Evolutionary conservation across 1,140 invertebrate species (phyloP), one percentile per base, ranked within the genome.

Genomic region (Dendrolimus punctatus): DNA sequence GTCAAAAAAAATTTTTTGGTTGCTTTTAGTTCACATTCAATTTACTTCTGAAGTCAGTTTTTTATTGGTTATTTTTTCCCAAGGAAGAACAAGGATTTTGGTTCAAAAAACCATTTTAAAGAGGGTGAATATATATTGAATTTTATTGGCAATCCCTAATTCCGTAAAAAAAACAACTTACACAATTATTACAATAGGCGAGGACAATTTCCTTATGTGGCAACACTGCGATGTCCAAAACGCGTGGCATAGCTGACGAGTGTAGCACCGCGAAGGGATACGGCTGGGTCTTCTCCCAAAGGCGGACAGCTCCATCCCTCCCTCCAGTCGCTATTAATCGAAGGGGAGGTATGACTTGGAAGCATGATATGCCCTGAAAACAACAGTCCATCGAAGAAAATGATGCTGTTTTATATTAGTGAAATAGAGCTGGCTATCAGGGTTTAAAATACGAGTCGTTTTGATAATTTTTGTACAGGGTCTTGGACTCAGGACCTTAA

Each of bases 261-360:
- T 56, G 43, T 9, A 72, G 78, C 43, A 46, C 48, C 0, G 76
- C 71, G 58, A 66, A 71, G 57, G 72, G 52, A 60, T 72, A 48
- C 58, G 72, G 36, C 50, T 85, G 76, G 4, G 82, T 75, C 6
- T 68, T 76, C 62, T 88, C 88, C 88, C 89, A 90, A 6, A 90
- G 55, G 6, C 86, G 73, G 5, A 90, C 76, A 0, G 70, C 43
- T 9, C 80, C 83, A 60, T 87, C 84, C 2, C 71, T 62, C 49
- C 87, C 85, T 49, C 89, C 89, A 6, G 87, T 88, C 5, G 80
- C 85, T 37, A 90, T 59, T n/a, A 89, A 41, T 57, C 85, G 87
- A 4, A 86, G 62, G 0, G 60, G 51, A 2, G 58, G 62, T 37
- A 82, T 84, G 39, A 82, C 60, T 53, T 83, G 73, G 74, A 90